These are phyloP conservation scores for Notocelia uddmanniana DNA, from an alignment of 2,888 invertebrate species.

Conservation along the genomic window DNA sequence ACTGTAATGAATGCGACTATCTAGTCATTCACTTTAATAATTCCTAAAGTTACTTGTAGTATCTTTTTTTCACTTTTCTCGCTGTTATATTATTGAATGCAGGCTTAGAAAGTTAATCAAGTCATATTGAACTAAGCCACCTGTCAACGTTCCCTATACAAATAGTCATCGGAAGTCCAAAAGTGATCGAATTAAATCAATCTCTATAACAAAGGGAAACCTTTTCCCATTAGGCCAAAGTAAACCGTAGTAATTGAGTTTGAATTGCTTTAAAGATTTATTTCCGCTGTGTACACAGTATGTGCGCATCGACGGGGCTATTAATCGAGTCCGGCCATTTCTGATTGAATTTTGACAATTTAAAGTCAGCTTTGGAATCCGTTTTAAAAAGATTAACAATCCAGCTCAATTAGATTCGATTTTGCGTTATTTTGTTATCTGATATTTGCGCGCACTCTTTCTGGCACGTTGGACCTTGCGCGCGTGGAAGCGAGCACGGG, in stretches of 20 bases:
- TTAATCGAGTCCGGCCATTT: slow-evolving; percentile 53
- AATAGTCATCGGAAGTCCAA: slow-evolving; percentile 66
- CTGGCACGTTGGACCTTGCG: too few relatives aligned
- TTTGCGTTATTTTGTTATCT: too few relatives aligned
- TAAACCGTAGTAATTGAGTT: slow-evolving; percentile 82
- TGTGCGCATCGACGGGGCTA: slow-evolving; percentile 46
- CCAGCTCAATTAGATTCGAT: not conserved
- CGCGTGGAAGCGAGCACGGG: too few relatives aligned
- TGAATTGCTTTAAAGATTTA: slow-evolving; percentile 82
- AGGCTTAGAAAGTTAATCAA: not conserved
- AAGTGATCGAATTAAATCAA: slow-evolving; percentile 70
- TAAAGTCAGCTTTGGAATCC: not conserved
- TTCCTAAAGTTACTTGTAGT: too few relatives aligned
- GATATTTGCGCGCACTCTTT: too few relatives aligned
- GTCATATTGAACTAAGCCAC: slow-evolving; percentile 5
- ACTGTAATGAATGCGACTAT: too few relatives aligned
- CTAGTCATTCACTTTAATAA: too few relatives aligned
- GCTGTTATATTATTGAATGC: not conserved
- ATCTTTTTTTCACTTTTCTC: too few relatives aligned
- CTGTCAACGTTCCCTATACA: slow-evolving; percentile 58
- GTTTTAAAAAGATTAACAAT: not conserved
- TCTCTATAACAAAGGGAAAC: slow-evolving; percentile 69
- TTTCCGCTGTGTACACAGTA: slow-evolving; percentile 67
- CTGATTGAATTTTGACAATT: slow-evolving; percentile 22
- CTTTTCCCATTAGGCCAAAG: slow-evolving; percentile 78